A percentile compares a stretch with the other conserved stretches of the same genome.
These are phyloP conservation scores for Zaprionus camerounensis DNA, from an alignment of 1,140 invertebrate species.

Conservation along the genomic window DNA sequence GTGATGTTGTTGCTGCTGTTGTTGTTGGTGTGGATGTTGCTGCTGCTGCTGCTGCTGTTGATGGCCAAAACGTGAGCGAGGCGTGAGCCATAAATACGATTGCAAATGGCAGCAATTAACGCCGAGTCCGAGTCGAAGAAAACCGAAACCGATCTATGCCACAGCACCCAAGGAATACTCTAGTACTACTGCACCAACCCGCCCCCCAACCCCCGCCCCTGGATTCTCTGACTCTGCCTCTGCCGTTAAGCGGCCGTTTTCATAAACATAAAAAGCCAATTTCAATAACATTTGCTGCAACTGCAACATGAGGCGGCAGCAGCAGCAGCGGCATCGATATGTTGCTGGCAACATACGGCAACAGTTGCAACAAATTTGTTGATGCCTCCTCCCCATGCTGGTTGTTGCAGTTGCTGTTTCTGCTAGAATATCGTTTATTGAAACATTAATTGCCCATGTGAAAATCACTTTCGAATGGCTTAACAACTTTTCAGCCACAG, in stretches of 20 bases:
- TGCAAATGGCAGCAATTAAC: constrained; percentile 80
- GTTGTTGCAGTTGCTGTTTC: constrained; percentile 19
- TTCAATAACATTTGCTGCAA: constrained; percentile 76
- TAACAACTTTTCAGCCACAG: constrained; percentile 29
- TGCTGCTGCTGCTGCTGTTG: constrained; percentile 44
- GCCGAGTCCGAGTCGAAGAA: constrained; percentile 31
- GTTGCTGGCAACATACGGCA: constrained; percentile 57
- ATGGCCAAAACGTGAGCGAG: constrained; percentile 80
- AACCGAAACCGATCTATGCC: constrained; percentile 22
- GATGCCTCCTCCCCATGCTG: constrained; percentile 18
- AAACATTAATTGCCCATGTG: constrained; percentile 82
- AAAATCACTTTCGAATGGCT: constrained; percentile 64
- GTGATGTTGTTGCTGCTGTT: constrained; percentile 28
- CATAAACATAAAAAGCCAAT: constrained; percentile 83
- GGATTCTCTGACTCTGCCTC: not conserved
- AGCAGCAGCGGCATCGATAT: constrained; percentile 43
- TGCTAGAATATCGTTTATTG: constrained; percentile 78
- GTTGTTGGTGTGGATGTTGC: constrained; percentile 29
- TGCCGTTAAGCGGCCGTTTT: constrained; percentile 65
- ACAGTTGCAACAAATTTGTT: constrained; percentile 75
- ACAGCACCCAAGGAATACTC: constrained; percentile 41
- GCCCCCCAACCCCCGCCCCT: not conserved
- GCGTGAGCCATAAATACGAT: constrained; percentile 79
- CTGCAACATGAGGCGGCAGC: constrained; percentile 69
- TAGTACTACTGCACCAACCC: not conserved